These are phyloP conservation scores for Scelioninae gen. 1 DNA, from an alignment of 2,888 invertebrate species.

Conservation along the genomic window DNA sequence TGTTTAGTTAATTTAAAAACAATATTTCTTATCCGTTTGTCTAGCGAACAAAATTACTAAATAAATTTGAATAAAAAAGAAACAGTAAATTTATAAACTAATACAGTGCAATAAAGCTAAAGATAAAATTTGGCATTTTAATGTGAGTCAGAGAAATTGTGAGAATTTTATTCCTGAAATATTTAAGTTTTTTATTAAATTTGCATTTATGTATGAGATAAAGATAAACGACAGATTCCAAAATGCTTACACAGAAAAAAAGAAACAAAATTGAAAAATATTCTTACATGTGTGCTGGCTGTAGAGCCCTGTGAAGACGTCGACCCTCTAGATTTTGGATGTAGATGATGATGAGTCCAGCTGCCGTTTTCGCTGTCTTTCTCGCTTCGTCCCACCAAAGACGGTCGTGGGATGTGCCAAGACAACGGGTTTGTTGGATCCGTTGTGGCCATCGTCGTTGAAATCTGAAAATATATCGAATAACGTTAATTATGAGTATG, in stretches of 20 bases:
- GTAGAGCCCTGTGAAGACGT: slow-evolving; percentile 89
- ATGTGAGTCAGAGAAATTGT: slow-evolving; percentile 1
- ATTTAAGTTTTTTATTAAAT: background rate
- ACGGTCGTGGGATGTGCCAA: slow-evolving; percentile 94
- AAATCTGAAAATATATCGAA: slow-evolving; percentile 75
- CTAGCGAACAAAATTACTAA: no score
- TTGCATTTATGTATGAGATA: background rate
- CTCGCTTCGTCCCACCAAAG: slow-evolving; percentile 85
- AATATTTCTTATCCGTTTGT: no score
- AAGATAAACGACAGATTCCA: slow-evolving; percentile 8
- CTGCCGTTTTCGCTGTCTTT: slow-evolving; percentile 80
- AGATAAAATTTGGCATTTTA: background rate
- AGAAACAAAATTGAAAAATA: background rate
- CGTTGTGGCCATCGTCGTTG: slow-evolving; percentile 75
- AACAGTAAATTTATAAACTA: no score
- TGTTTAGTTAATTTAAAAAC: background rate
- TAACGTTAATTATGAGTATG: slow-evolving; percentile 73
- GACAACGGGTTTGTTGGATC: slow-evolving; percentile 82
- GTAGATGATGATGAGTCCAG: slow-evolving; percentile 79
- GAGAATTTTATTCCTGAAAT: slow-evolving; percentile 12
- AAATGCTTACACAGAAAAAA: background rate
- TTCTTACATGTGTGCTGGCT: slow-evolving; percentile 91
- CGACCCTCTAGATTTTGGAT: slow-evolving; percentile 85
- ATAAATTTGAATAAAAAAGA: no score
- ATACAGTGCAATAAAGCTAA: background rate